phyloP scores from a whole-genome alignment of 2,888 invertebrate genomes.

The Cremastinae sp. region DNA sequence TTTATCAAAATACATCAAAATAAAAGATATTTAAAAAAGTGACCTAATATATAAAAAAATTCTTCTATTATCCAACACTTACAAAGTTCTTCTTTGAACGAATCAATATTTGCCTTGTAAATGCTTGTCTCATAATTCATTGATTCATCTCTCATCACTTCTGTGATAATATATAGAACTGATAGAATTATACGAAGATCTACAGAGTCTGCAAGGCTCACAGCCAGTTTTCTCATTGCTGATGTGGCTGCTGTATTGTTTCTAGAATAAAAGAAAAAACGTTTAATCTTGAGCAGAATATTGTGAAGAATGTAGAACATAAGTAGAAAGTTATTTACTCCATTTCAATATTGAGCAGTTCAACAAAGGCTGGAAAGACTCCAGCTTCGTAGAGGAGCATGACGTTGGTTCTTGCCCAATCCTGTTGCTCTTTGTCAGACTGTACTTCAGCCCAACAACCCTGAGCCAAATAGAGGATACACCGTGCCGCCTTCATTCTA shows the following conservation, averaged over 20 bases:
- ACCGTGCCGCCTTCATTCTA: conserved; percentile 94
- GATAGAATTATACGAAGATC: conserved; percentile 96
- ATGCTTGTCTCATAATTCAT: conserved; percentile 79
- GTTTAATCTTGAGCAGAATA: too few species aligned
- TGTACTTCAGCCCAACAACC: conserved; percentile 97
- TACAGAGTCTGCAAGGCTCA: conserved; percentile 93
- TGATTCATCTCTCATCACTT: conserved; percentile 91
- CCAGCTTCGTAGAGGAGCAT: conserved; percentile 94
- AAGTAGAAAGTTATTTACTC: conserved; percentile 85
- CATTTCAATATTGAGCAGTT: conserved; percentile 96
- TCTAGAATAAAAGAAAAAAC: conserved; percentile 77
- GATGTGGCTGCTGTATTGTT: conserved; percentile 87
- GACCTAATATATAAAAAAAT: conserved; percentile 40
- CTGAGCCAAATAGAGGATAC: conserved; percentile 96
- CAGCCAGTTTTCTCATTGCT: conserved; percentile 88
- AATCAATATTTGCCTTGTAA: conserved; percentile 82
- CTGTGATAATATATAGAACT: conserved; percentile 96
- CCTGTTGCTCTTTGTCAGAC: conserved; percentile 93
- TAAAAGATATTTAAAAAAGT: conserved; percentile 8
- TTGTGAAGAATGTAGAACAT: too few species aligned
- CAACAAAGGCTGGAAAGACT: conserved; percentile 93
- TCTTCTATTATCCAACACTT: conserved; percentile 62
- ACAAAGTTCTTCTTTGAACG: conserved; percentile 84
- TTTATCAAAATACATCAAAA: conserved; percentile 1
- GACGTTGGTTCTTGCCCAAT: conserved; percentile 91